phyloP scores from a whole-genome alignment of 2,888 invertebrate genomes.

The Amphipoea oculea region DNA sequence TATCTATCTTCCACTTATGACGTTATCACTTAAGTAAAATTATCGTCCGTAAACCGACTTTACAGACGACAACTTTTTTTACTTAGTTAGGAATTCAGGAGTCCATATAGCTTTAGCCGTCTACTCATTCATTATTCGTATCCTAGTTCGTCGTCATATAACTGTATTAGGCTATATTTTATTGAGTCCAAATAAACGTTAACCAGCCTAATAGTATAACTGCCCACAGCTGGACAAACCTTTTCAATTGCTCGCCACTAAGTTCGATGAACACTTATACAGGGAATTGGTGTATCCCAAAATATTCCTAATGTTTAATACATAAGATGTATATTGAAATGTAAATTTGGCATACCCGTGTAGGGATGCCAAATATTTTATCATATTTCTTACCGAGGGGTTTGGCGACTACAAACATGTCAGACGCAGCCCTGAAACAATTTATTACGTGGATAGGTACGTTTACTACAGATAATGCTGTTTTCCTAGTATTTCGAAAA shows the following conservation, averaged over 20 bases:
- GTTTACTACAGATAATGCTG: neutral
- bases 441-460: slow-evolving; percentile 41
- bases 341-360: slow-evolving; percentile 41
- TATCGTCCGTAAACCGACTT: no score
- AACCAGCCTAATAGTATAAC: no score
- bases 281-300: neutral
- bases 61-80: no score
- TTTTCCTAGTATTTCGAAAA: slow-evolving; percentile 23
- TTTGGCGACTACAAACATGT: slow-evolving; percentile 43
- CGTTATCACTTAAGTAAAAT: no score
- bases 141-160: no score
- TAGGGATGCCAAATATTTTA: slow-evolving; percentile 43
- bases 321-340: slow-evolving; percentile 48
- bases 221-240: neutral
- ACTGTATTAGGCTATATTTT: no score
- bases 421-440: slow-evolving; percentile 41
- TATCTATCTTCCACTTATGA: no score
- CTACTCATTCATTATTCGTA: no score
- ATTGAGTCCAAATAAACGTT: no score
- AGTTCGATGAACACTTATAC: neutral
- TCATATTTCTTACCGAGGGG: slow-evolving; percentile 53
- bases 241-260: neutral
- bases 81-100: no score
- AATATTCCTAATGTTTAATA: slow-evolving; percentile 50
- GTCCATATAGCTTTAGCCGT: no score